Percentiles rank a stretch among this genome's conserved stretches.
Evolutionary conservation across 2,888 invertebrate species (phyloP).

Genomic region (Synergus gifuensis): DNA sequence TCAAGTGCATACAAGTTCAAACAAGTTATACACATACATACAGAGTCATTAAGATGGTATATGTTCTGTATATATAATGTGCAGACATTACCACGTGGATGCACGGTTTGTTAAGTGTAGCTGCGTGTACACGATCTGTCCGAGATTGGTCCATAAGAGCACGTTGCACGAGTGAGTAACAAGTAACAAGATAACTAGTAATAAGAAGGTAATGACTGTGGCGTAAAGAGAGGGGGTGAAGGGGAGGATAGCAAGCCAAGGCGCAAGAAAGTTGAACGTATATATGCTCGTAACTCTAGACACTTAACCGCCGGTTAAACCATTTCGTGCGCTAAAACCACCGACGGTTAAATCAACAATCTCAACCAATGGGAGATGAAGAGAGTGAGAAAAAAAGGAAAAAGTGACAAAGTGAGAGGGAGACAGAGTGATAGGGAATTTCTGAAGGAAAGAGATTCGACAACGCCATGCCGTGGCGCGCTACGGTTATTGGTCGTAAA

Average conservation of each 20-base stretch:
- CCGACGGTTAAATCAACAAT: slow-evolving; percentile 69
- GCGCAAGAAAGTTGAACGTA: slow-evolving; percentile 55
- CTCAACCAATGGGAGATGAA: slow-evolving; percentile 55
- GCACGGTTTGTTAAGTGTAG: slow-evolving; percentile 46
- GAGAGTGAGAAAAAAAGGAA: slow-evolving; percentile 47
- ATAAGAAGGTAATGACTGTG: slow-evolving; percentile 69
- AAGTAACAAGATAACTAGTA: slow-evolving; percentile 69
- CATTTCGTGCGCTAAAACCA: slow-evolving; percentile 64
- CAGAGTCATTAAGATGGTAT: background rate
- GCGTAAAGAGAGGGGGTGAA: slow-evolving; percentile 48
- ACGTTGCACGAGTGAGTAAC: slow-evolving; percentile 62
- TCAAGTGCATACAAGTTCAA: slow-evolving; percentile 10
- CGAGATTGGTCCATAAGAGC: slow-evolving; percentile 60
- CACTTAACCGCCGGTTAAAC: slow-evolving; percentile 64
- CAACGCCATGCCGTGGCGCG: slow-evolving; percentile 47
- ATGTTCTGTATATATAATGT: slow-evolving; percentile 16
- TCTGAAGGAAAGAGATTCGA: slow-evolving; percentile 17
- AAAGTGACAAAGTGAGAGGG: slow-evolving; percentile 44
- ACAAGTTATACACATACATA: slow-evolving; percentile 10
- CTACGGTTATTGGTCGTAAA: slow-evolving; percentile 67
- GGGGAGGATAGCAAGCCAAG: slow-evolving; percentile 51
- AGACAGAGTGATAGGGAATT: slow-evolving; percentile 37
- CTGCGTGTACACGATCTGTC: slow-evolving; percentile 52
- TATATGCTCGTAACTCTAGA: slow-evolving; percentile 63
- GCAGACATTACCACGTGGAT: slow-evolving; percentile 40